These are phyloP conservation scores for Malurus alboscapulatus DNA, from an alignment of 2,113 vertebrate genomes.

Conservation along the genomic window DNA sequence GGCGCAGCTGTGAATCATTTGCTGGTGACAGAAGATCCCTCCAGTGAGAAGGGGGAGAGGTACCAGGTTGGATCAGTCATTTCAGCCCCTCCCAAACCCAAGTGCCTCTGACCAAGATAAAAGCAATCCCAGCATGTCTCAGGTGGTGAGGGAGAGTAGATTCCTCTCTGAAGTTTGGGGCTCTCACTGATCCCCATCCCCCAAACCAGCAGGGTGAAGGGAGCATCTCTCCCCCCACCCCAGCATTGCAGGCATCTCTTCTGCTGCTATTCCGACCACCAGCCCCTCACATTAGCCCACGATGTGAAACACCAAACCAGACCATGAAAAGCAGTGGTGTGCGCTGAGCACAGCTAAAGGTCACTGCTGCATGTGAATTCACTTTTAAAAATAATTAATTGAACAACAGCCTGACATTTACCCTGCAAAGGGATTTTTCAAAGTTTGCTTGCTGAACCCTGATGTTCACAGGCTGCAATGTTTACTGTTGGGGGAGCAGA, in stretches of 20 bases:
- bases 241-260: not conserved
- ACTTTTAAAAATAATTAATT: constrained; percentile 59
- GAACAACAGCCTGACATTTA: constrained; percentile 63
- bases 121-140: not conserved
- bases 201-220: fast-evolving
- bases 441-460: constrained; percentile 53
- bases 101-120: not conserved
- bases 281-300: not conserved
- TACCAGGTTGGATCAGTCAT: not conserved
- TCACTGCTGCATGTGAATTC: constrained; percentile 49
- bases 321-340: constrained; percentile 9
- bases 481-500: constrained; percentile 35
- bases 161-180: not conserved
- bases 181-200: not conserved
- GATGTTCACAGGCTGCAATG: constrained; percentile 16
- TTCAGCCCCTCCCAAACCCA: not conserved
- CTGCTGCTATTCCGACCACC: not conserved
- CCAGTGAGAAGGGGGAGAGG: not conserved
- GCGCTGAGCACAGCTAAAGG: constrained; percentile 38
- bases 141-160: not conserved
- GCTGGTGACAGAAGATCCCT: not conserved
- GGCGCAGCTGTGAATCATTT: not conserved
- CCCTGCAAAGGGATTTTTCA: constrained; percentile 42
- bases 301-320: not conserved
- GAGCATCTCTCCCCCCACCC: not conserved